Evolutionary conservation across 2,888 invertebrate genomes (phyloP), one percentile per base, ranked within the genome.

Genomic region (Drosophila hamatofila): DNA sequence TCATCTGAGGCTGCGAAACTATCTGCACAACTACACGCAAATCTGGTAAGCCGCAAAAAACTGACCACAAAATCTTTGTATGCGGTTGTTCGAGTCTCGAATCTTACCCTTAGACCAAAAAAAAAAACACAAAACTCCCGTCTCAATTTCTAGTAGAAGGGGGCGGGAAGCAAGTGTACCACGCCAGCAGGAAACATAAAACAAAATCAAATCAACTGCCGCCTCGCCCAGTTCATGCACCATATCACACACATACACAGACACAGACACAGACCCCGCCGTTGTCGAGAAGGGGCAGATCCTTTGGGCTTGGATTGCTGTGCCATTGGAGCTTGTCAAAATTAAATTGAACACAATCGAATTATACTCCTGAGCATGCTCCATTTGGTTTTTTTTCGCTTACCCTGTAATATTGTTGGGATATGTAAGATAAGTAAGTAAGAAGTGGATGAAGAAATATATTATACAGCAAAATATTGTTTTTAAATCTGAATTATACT

Each of bases 331-430:
- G 92, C 92, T 92, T 92, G 91, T 92, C 91, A 90, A 92, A 92
- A 92, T 92, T 92, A 92, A 92, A 92, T 92, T 92, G 91, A 91
- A 92, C 92, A 91, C 92, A 92, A 92, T 92, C 92, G 90, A 92
- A 92, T 92, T 92, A 92, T 90, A 80, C 88, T 84, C 72, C 83
- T 69, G 69, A 86, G 85, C 77, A 83, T 85, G 91, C 88, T 90
- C 81, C 83, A 89, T 90, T 91, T 86, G 79, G 59, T 70, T 72
- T 75, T 56, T 75, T 69, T 65, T 64, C 62, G 12, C 14, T 75
- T 77, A 81, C 77, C 60, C 69, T 75, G 41, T 44, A 57, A 7
- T 9, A 6, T 7, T 21, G 42, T 0, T 18, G 1, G 8, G 12
- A n/a, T 30, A 18, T 42, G 16, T n/a, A 7, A 21, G 42, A 42